Conservation (phyloP, 1,140 invertebrate species). For the Macrobrachium nipponense region DNA sequence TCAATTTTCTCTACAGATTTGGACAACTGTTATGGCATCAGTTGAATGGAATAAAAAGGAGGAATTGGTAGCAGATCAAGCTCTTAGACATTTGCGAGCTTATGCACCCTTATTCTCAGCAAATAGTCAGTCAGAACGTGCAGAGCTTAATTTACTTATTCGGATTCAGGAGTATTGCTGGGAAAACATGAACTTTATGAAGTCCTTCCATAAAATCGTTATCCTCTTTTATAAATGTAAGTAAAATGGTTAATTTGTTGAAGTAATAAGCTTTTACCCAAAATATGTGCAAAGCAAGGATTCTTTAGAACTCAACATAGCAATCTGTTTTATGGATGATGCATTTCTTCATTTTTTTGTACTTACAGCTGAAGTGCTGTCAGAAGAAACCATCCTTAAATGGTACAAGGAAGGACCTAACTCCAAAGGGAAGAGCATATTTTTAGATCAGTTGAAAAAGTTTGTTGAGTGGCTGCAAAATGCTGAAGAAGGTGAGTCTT, state of each 20-base stretch:
- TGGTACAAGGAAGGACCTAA: conserved; percentile 95
- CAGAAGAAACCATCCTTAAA: conserved; percentile 91
- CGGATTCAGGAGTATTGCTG: conserved; percentile 98
- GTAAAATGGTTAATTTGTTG: conserved; percentile 65
- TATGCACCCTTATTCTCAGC: conserved; percentile 88
- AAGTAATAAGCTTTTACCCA: not conserved
- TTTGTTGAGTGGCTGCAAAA: conserved; percentile 97
- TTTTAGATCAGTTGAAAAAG: conserved; percentile 97
- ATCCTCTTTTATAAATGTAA: conserved; percentile 94
- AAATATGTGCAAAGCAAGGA: no score
- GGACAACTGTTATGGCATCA: conserved; percentile 92
- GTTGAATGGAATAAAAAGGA: conserved; percentile 99
- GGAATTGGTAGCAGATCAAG: conserved; percentile 82
- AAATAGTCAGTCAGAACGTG: conserved; percentile 83
- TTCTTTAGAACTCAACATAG: no score
- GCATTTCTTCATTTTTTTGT: conserved; percentile 34
- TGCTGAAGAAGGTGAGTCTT: conserved; percentile 83
- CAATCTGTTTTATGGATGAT: no score
- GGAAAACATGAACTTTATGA: conserved; percentile 99
- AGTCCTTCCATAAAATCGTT: conserved; percentile 97
- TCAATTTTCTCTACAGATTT: conserved; percentile 73
- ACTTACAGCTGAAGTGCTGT: conserved; percentile 81
- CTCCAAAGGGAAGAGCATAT: conserved; percentile 94
- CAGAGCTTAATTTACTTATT: conserved; percentile 87
- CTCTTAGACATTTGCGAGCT: conserved; percentile 66